Base-by-base conservation (phyloP, 2,797 vertebrate species). In the Alectoris magna region DNA sequence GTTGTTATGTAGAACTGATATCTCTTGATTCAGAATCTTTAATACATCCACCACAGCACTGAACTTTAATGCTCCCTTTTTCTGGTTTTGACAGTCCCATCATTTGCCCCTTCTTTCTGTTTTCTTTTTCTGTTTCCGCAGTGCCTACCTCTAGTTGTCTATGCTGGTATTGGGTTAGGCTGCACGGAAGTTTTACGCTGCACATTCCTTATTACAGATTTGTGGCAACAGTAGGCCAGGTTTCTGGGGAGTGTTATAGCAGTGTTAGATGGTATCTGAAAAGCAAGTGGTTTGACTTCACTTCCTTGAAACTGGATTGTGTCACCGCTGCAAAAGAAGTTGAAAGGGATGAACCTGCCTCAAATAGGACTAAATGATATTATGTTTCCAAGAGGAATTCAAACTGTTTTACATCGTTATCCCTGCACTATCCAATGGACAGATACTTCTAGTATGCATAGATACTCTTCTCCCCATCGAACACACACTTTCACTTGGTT, bases 281-380 rank as follows among this genome's bases (percentile, higher is more conserved):
- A 91, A 92, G 38, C 10, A 53, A 53, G 36, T 70, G 29, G 72
- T 93, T 71, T 81, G 34, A 55, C 87, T 75, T 75, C 59, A 74
- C 70, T 74, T 63, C 31, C 87, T 96, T 94, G 59, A 67, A 90
- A 77, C 41, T 78, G 34, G 34, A 39, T 60, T 67, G 46, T 69
- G 87, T 89, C 70, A 90, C 21, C 38, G 18, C 73, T 77, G 46
- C 66, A 69, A 86, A 92, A 82, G 34, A 63, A 31, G 24, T 74
- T 83, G 38, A 79, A 90, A 89, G 78, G 87, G 41, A 46, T 72
- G 77, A 92, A 81, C 46, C n/a, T 70, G 70, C 64, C 29, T 76
- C 41, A 72, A 78, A 43, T 56, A 67, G 31, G 84, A 29, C 18
- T 48, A 22, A 36, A 88, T 74, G 27, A 34, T 77, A 84, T 73